Base-by-base conservation (phyloP, 2,797 vertebrate genomes). In the Glossophaga mutica region DNA sequence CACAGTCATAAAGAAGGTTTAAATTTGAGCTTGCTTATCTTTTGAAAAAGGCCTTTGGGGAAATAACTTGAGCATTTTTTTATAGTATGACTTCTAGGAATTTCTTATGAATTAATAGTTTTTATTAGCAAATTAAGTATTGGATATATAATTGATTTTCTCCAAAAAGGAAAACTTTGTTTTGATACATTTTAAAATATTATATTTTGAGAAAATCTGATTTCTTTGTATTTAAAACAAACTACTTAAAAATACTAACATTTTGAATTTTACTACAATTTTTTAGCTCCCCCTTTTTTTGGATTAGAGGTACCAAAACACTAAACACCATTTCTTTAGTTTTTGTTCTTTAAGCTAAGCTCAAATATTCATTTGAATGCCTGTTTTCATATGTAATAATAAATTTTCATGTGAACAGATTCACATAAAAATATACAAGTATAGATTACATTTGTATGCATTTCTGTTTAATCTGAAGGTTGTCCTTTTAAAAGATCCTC, bases 71-170 rank as follows among this genome's bases (percentile, higher is more conserved):
- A 85, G 46, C 70, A 48, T 12, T 91, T 87, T 93, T 91, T 96
- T 93, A 92, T 74, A 81, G 59, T 74, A 82, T 85, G 46, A 57
- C 73, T 97, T 95, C 90, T 57, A 96, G 48, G 39, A 91, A 87
- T 90, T 90, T 93, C 84, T 92, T 90, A 91, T 93, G 87, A 97
- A 91, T 82, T 55, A 89, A 65, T 62, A 83, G 24, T 59, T 94
- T 96, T 96, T 94, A 97, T 97, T 96, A 95, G 71, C 39, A 79
- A 97, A 93, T 93, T 91, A 92, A 96, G 29, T 88, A 10, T 91
- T 96, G 32, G 78, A 76, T 76, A 57, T 70, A 92, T 96, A 96
- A 26, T 79, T 97, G 87, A 95, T 70, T 94, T n/a, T 94, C 62
- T 88, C 90, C 82, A 65, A 96, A 93, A 22, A 82, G 50, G 59